These are phyloP conservation scores for Upupa epops DNA, from an alignment of 2,113 vertebrate genomes.

Conservation along the genomic window DNA sequence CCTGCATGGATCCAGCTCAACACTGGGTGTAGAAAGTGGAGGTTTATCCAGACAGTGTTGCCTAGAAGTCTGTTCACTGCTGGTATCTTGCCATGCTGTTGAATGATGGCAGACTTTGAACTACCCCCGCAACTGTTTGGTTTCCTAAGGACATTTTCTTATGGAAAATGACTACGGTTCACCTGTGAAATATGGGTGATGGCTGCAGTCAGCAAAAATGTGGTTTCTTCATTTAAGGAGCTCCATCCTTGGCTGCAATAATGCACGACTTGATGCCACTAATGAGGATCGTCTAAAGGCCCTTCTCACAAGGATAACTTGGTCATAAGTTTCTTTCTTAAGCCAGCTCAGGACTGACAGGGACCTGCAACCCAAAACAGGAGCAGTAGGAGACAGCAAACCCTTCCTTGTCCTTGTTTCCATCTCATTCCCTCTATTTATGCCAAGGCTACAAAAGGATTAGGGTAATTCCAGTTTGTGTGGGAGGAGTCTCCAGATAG, in stretches of 20 bases:
- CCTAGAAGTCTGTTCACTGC: neutral
- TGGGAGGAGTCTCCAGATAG: neutral
- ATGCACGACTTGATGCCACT: fast-evolving
- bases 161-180: neutral
- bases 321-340: neutral
- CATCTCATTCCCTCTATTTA: neutral
- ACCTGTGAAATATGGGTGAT: neutral
- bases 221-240: neutral
- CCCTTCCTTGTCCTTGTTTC: neutral
- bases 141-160: neutral
- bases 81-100: neutral
- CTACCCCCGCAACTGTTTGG: neutral
- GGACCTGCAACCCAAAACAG: neutral
- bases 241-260: neutral
- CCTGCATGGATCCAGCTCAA: neutral
- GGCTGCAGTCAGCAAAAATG: neutral
- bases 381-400: neutral
- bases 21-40: fast-evolving
- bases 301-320: neutral
- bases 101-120: neutral
- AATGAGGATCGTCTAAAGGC: neutral
- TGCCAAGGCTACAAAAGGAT: neutral
- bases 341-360: neutral
- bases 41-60: neutral
- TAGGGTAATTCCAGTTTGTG: neutral